Evolutionary conservation across 2,888 invertebrate species (phyloP).

Genomic region (Laspeyria flexula): DNA sequence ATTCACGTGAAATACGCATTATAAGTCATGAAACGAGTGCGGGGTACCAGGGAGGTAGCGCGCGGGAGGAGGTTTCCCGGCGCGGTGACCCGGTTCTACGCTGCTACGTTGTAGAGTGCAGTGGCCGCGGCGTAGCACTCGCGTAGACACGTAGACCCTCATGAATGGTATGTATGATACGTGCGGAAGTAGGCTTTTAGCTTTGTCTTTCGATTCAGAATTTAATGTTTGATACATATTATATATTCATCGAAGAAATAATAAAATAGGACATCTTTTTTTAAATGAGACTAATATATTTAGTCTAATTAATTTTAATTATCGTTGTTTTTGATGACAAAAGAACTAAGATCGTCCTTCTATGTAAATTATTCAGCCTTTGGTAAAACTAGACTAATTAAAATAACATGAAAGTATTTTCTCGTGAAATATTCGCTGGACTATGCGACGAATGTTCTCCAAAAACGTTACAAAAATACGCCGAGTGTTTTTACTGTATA

Average conservation of each 20-base stretch:
- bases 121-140: slow-evolving; percentile 64
- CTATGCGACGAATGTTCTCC: slow-evolving; percentile 7
- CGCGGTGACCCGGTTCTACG: slow-evolving; percentile 71
- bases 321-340: too few species aligned
- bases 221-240: background rate
- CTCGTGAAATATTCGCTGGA: slow-evolving; percentile 2
- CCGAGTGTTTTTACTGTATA: slow-evolving; percentile 9
- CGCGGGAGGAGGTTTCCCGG: slow-evolving; percentile 31
- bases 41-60: slow-evolving; percentile 31
- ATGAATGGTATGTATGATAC: slow-evolving; percentile 45
- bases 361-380: background rate
- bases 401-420: slow-evolving; percentile 9
- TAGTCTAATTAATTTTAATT: too few species aligned
- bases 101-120: slow-evolving; percentile 76
- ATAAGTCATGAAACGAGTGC: slow-evolving; percentile 30
- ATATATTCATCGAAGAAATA: background rate
- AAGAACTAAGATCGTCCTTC: background rate
- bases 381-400: background rate
- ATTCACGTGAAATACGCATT: slow-evolving; percentile 37
- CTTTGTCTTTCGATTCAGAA: slow-evolving; percentile 19
- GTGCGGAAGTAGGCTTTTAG: slow-evolving; percentile 30
- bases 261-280: background rate
- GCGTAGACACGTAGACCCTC: slow-evolving; percentile 51
- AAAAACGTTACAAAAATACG: slow-evolving; percentile 7
- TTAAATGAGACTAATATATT: background rate